phyloP scores from a whole-genome alignment of 2,797 vertebrate genomes.

The Eupleurogrammus muticus region DNA sequence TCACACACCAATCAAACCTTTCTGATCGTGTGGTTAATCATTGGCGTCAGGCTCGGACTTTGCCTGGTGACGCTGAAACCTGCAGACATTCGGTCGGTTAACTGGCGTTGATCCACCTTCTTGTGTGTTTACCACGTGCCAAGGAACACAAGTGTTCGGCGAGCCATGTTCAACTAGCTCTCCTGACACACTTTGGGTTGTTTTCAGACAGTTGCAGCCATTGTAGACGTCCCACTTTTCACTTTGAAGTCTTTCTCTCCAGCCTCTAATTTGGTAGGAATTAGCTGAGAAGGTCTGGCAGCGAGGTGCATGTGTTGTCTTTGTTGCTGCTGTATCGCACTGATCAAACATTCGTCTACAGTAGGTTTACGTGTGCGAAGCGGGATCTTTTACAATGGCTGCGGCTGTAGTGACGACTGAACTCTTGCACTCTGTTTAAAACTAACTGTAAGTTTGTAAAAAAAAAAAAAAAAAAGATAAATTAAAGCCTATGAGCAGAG shows the following conservation, averaged over 20 bases:
- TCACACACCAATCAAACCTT: neutral
- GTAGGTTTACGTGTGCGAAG: neutral
- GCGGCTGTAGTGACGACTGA: constrained; percentile 46
- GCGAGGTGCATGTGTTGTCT: neutral
- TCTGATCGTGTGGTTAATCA: neutral
- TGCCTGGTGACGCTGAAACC: neutral
- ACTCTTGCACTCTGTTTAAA: constrained; percentile 65
- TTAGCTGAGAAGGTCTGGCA: neutral
- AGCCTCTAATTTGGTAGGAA: too few species aligned
- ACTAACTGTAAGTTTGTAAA: constrained; percentile 62
- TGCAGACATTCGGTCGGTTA: neutral
- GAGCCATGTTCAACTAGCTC: constrained; percentile 31
- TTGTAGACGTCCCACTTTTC: constrained; percentile 17
- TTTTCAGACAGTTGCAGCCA: constrained; percentile 29
- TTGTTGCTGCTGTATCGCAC: constrained; percentile 11
- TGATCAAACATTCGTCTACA: neutral
- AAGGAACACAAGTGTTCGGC: constrained; percentile 79
- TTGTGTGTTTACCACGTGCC: constrained; percentile 83
- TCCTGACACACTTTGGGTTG: constrained; percentile 18
- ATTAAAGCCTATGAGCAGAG: constrained; percentile 52
- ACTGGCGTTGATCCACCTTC: constrained; percentile 27
- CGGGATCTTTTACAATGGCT: constrained; percentile 13
- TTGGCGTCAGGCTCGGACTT: constrained; percentile 5
- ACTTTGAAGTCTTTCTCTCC: constrained; percentile 15
- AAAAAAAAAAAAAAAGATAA: constrained; percentile 5